Base-by-base conservation (phyloP, 2,113 vertebrate species). In the Thalassoma bifasciatum region DNA sequence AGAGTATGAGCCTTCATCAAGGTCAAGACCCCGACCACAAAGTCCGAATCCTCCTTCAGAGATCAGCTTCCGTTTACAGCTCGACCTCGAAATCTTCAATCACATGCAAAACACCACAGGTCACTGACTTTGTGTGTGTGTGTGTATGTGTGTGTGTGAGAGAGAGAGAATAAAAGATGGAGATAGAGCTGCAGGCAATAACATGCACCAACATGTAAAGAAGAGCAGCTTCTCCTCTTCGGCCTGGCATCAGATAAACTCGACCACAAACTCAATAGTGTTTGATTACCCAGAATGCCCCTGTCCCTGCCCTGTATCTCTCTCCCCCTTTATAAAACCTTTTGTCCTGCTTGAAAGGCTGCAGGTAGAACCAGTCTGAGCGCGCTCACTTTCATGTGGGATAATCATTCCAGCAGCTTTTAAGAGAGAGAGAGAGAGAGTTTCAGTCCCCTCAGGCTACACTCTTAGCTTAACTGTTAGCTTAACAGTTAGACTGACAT, bases 311-410 rank as follows among this genome's bases (percentile, higher is more conserved):
- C 42, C 26, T 59, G 49, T 19, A 30, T 53, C 38, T 53, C 66
- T 54, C 58, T 21, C 23, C 49, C 23, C 14, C n/a, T 57, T 61
- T 37, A 30, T n/a, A 22, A 68, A 46, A 9, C 34, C 50, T 47
- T 59, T 81, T 72, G 80, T 82, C 44, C 72, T 30, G 13, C 9
- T 24, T 81, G 54, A 85, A 85, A 82, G 64, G 42, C 49, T 19
- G 46, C 58, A 77, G 75, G 78, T 76, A 72, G 22, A 58, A 77
- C 69, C 59, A 26, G 75, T 76, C 17, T 73, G 57, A 61, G 46
- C 19, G 1, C 19, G 53, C 10, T 68, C 1, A 10, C 67, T 85
- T 86, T 78, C 63, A 75, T 73, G 63, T 71, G 26, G 21, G 37
- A 23, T 34, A 47, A 60, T 74, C 75, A 30, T 58, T 54, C 46